phyloP scores from a whole-genome alignment of 2,113 vertebrate species.

The Mesocricetus auratus region DNA sequence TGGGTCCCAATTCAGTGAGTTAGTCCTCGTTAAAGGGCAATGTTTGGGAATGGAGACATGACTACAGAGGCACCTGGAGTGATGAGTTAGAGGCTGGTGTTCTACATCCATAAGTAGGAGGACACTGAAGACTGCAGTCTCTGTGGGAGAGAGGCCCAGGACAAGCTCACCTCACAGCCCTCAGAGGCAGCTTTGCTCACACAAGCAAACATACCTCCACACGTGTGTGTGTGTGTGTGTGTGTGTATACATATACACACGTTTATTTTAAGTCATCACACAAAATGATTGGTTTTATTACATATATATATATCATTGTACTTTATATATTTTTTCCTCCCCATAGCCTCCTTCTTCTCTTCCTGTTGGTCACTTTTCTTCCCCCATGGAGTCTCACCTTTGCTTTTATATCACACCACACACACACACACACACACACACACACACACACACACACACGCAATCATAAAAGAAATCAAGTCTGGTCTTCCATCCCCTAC shows the following conservation, averaged over 20 bases:
- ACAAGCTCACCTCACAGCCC: fast-evolving
- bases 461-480: too few species aligned
- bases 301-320: background rate
- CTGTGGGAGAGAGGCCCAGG: too few species aligned
- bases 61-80: background rate
- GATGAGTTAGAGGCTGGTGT: fast-evolving
- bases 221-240: too few species aligned
- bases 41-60: background rate
- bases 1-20: background rate
- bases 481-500: background rate
- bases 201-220: too few species aligned
- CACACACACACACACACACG: background rate
- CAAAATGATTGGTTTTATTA: background rate
- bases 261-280: background rate
- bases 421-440: background rate
- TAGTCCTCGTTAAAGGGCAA: background rate
- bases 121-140: too few species aligned
- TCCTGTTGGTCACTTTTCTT: background rate
- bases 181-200: background rate
- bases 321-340: too few species aligned
- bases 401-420: background rate
- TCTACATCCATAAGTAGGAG: too few species aligned
- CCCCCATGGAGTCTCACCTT: background rate
- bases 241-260: too few species aligned
- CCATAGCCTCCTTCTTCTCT: background rate